phyloP scores from a whole-genome alignment of 2,888 invertebrate genomes.

The Nebria salina region DNA sequence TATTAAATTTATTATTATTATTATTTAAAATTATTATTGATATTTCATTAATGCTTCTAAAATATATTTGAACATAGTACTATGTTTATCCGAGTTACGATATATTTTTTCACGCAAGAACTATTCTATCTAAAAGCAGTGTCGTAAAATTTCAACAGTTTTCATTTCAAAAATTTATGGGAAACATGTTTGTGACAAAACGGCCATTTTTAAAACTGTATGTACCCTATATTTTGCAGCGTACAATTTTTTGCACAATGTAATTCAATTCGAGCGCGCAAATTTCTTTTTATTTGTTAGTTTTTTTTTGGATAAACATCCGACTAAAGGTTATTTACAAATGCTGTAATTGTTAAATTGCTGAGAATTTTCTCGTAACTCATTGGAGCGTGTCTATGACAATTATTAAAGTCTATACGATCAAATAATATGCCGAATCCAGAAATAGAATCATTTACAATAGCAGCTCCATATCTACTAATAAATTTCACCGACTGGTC shows the following conservation, averaged over 20 bases:
- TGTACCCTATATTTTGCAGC: conserved; percentile 15
- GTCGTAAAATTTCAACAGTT: conserved; percentile 14
- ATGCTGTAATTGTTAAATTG: conserved; percentile 41
- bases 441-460: no score
- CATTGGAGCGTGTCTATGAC: not conserved
- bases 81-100: not conserved
- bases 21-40: no score
- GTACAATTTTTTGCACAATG: conserved; percentile 20
- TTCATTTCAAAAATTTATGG: conserved; percentile 31
- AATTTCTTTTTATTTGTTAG: conserved; percentile 37
- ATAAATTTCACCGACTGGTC: no score
- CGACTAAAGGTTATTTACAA: conserved; percentile 22
- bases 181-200: conserved; percentile 31
- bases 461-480: no score
- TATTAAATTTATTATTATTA: no score
- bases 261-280: conserved; percentile 40
- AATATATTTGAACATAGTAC: not conserved
- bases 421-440: not conserved
- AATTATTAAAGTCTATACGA: not conserved
- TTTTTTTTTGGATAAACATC: not conserved
- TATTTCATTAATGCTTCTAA: no score
- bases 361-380: conserved; percentile 33
- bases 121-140: not conserved
- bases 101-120: not conserved
- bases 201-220: conserved; percentile 11